phyloP scores from a whole-genome alignment of 1,140 invertebrate genomes.

The Sogatella furcifera region DNA sequence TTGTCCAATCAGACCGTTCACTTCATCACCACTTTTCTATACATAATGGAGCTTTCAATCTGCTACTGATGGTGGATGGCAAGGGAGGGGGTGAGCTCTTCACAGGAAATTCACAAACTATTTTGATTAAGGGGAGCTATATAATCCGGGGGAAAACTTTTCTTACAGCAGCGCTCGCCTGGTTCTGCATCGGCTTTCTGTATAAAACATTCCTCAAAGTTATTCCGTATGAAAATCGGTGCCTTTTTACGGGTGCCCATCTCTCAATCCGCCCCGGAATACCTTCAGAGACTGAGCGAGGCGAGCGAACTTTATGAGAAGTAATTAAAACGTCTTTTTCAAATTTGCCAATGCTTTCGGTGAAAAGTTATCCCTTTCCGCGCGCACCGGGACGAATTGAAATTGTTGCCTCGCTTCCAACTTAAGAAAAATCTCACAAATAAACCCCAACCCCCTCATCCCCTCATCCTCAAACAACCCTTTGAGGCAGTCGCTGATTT shows the following conservation, averaged over 20 bases:
- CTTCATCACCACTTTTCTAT: not conserved
- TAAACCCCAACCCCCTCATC: too few relatives aligned
- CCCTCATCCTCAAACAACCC: too few relatives aligned
- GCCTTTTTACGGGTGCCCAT: not conserved
- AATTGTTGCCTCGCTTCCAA: not conserved
- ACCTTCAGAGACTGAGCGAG: not conserved
- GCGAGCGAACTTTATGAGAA: not conserved
- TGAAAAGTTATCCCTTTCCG: not conserved
- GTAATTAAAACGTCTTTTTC: slow-evolving; percentile 4
- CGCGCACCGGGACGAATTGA: not conserved
- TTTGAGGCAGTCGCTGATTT: too few relatives aligned
- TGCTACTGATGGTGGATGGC: not conserved
- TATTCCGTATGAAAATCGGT: slow-evolving; percentile 2
- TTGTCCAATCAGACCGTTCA: not conserved
- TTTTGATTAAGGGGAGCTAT: slow-evolving; percentile 3
- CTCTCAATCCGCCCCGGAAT: not conserved
- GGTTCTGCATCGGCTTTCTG: not conserved
- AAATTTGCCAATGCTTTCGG: not conserved
- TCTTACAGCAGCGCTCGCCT: not conserved
- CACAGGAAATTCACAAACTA: slow-evolving; percentile 1
- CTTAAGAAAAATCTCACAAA: too few relatives aligned
- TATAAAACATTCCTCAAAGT: slow-evolving; percentile 4
- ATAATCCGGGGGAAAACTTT: slow-evolving; percentile 1
- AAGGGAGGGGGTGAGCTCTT: not conserved
- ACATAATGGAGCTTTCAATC: slow-evolving; percentile 1